Evolutionary conservation across 30 jellyfish, hydroid and myxozoan genomes (phyloP).

Genomic region (Pelagia noctiluca): DNA sequence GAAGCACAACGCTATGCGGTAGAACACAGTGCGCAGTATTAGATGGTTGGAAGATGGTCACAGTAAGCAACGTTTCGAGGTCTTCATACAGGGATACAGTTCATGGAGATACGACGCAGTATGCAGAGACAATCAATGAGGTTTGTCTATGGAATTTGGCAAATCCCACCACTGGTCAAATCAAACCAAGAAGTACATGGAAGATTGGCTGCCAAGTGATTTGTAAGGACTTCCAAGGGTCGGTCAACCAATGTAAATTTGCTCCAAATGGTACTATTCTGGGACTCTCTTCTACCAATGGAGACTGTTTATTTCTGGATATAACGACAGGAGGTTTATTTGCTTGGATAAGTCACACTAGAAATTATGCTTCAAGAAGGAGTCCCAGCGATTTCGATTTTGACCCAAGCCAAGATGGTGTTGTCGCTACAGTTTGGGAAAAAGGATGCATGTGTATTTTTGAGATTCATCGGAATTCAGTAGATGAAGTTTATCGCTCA

Average conservation of each 20-base stretch:
- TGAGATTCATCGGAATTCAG: not conserved
- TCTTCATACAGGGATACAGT: slow-evolving; percentile 41
- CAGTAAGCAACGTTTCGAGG: slow-evolving; percentile 57
- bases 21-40: slow-evolving; percentile 62
- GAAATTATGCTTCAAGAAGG: too few species aligned
- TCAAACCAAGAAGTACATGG: slow-evolving; percentile 37
- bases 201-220: slow-evolving; percentile 38
- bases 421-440: not conserved
- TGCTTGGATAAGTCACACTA: not conserved
- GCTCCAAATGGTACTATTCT: slow-evolving; percentile 21
- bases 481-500: not conserved
- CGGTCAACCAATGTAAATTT: slow-evolving; percentile 29
- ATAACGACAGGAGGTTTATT: slow-evolving; percentile 5
- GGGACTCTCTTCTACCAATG: slow-evolving; percentile 60
- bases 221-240: slow-evolving; percentile 42
- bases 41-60: slow-evolving; percentile 42
- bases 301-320: slow-evolving; percentile 31
- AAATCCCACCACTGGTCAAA: too few species aligned
- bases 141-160: slow-evolving; percentile 48
- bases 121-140: too few species aligned
- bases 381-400: slow-evolving; percentile 26
- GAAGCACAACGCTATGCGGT: slow-evolving; percentile 68
- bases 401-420: slow-evolving; percentile 20
- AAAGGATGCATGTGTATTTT: not conserved
- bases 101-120: too few species aligned